Conservation (phyloP, 2,797 vertebrate genomes). For the Poliocrania exsul region DNA sequence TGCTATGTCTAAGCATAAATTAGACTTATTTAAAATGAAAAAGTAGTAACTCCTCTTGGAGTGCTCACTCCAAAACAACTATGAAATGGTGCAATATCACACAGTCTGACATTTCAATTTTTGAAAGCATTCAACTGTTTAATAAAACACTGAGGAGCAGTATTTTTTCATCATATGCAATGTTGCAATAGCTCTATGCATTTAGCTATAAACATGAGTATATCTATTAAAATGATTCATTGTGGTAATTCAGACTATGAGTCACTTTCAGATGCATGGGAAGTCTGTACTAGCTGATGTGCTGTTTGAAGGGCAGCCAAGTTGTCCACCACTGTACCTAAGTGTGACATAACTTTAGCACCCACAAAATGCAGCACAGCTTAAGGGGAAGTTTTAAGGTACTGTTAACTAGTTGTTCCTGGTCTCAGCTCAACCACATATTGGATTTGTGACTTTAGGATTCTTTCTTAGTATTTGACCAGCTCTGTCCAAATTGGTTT, state of each 20-base stretch:
- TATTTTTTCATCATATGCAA: neutral
- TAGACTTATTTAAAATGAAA: neutral
- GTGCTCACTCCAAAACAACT: neutral
- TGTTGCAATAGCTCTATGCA: neutral
- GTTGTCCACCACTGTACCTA: neutral
- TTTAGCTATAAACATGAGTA: neutral
- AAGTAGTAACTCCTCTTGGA: neutral
- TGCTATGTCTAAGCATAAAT: neutral
- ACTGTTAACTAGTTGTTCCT: neutral
- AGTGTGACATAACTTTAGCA: neutral
- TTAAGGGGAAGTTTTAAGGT: neutral
- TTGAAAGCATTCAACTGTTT: slow-evolving; percentile 32
- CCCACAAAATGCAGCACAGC: neutral
- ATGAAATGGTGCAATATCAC: neutral
- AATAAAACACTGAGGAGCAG: neutral
- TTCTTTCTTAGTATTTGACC: neutral
- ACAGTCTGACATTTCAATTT: neutral
- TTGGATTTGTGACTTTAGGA: neutral
- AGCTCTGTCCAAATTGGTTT: neutral
- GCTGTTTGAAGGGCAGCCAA: neutral
- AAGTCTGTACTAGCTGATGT: neutral
- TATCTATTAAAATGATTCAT: neutral
- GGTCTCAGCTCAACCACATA: neutral
- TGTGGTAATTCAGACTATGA: neutral
- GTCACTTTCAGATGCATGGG: neutral